Conservation (phyloP, 1,140 invertebrate species). For the Drosophila ironensis region DNA sequence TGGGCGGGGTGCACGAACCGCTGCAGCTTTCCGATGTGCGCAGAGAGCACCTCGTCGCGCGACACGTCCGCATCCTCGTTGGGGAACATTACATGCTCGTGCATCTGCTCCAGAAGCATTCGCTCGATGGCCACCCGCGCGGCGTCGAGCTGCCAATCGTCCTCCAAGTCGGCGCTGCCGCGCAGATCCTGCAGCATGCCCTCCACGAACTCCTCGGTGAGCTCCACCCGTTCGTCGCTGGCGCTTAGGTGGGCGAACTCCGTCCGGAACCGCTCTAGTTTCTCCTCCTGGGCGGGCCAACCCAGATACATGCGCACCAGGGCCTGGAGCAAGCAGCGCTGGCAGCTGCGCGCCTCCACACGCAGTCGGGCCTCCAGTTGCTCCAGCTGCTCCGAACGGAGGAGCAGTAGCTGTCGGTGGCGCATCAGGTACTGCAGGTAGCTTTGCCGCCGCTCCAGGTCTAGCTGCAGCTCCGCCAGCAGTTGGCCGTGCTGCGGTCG, state of each 20-base stretch:
- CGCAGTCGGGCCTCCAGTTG: conserved; percentile 86
- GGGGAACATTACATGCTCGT: conserved; percentile 96
- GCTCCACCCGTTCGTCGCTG: conserved; percentile 92
- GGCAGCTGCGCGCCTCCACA: conserved; percentile 88
- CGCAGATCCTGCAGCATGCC: conserved; percentile 74
- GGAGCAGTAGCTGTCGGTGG: conserved; percentile 91
- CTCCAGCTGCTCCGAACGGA: conserved; percentile 90
- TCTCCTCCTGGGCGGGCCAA: conserved; percentile 85
- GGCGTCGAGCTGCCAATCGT: conserved; percentile 87
- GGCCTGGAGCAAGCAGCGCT: conserved; percentile 90
- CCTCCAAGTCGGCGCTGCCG: conserved; percentile 81
- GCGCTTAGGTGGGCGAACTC: conserved; percentile 90
- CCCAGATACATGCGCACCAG: conserved; percentile 92
- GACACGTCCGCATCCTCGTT: conserved; percentile 97
- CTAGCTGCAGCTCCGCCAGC: conserved; percentile 89
- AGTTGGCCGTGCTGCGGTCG: conserved; percentile 89
- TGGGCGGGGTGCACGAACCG: conserved; percentile 91
- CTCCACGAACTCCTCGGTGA: conserved; percentile 86
- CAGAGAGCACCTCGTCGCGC: conserved; percentile 93
- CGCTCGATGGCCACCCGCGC: conserved; percentile 90
- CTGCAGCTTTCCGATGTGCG: conserved; percentile 94
- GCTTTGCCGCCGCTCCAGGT: conserved; percentile 89
- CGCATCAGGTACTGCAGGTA: conserved; percentile 94
- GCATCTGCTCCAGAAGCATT: conserved; percentile 93
- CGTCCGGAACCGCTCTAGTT: conserved; percentile 87